Evolutionary conservation across 37 sponge, comb jelly and placozoan species (phyloP), one percentile per base, ranked within the genome.

Genomic region (Geodia barretti): DNA sequence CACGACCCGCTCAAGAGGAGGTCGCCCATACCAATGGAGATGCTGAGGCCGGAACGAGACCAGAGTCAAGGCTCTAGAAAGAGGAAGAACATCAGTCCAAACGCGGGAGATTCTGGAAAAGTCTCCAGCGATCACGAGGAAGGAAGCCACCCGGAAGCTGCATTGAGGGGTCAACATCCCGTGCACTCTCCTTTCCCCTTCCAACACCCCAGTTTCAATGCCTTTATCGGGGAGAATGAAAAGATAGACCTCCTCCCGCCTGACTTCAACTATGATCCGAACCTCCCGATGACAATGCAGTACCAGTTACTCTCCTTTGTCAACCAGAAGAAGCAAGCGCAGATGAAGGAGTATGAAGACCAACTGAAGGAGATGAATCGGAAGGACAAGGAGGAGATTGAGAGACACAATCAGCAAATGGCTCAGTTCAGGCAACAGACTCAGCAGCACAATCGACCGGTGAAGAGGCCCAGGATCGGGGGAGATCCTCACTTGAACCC

Each of bases 261-360:
- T 25, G 93, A 86, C 4, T 93, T 93, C 41, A 86, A 74, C 21
- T 93, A 86, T 42, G 89, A 93, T 60, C 87, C 89, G 0, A 88
- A 81, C 72, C 83, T 93, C 47, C 93, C 93, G 9, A 93, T 93
- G 82, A 68, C 68, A 14, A 34, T 69, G 20, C 70, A 88, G 29
- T 78, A 66, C 40, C 93, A 93, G 76, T 62, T 93, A 42, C 36
- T 89, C 38, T 61, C 90, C 11, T 93, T 72, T 64, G 61, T 85
- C 33, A 88, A 84, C 64, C 76, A 86, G 71, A 68, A 83, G 82
- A 80, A 87, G 47, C 79, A 79, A 39, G 58, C 25, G 41, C 75
- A 79, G 74, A 65, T 80, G 62, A 60, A 72, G 72, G 37, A 36
- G 54, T 41, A 68, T 9, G 64, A 85, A 29, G 5, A 39, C 61